phyloP scores from a whole-genome alignment of 1,140 invertebrate species.

The Saccostrea echinata region DNA sequence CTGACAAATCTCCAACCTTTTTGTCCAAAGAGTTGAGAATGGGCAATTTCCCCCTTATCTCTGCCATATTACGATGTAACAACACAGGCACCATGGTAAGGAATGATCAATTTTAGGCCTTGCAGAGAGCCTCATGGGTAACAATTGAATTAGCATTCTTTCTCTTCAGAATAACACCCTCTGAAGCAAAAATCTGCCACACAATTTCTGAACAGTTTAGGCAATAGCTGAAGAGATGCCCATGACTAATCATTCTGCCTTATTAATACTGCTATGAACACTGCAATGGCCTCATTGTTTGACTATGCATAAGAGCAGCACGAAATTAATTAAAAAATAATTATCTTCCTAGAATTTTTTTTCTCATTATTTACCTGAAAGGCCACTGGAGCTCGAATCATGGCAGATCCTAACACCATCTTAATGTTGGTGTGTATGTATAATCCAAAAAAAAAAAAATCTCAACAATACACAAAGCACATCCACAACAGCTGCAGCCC shows the following conservation, averaged over 20 bases:
- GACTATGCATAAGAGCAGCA: neutral
- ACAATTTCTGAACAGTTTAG: conserved; percentile 26
- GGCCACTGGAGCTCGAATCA: conserved; percentile 29
- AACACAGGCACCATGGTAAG: conserved; percentile 38
- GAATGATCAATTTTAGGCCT: conserved; percentile 43
- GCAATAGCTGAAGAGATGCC: conserved; percentile 15
- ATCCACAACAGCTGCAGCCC: conserved; percentile 29
- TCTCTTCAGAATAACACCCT: conserved; percentile 35
- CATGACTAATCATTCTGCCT: neutral
- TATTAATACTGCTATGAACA: neutral
- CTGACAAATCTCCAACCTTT: conserved; percentile 38
- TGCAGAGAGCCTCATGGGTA: conserved; percentile 42
- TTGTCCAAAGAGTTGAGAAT: conserved; percentile 41
- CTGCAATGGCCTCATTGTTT: neutral
- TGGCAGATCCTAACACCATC: conserved; percentile 32
- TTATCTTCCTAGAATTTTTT: neutral
- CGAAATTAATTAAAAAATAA: neutral
- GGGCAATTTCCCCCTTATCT: conserved; percentile 22
- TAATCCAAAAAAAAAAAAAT: neutral
- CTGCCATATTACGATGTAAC: conserved; percentile 44
- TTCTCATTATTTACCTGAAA: conserved; percentile 11
- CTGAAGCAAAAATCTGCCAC: neutral
- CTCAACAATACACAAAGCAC: conserved; percentile 35
- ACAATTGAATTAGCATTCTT: conserved; percentile 43
- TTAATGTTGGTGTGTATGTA: neutral